Percentiles rank a stretch among this genome's conserved stretches.
These are phyloP conservation scores for Gavia stellata DNA, from an alignment of 2,113 vertebrate genomes.

Conservation along the genomic window DNA sequence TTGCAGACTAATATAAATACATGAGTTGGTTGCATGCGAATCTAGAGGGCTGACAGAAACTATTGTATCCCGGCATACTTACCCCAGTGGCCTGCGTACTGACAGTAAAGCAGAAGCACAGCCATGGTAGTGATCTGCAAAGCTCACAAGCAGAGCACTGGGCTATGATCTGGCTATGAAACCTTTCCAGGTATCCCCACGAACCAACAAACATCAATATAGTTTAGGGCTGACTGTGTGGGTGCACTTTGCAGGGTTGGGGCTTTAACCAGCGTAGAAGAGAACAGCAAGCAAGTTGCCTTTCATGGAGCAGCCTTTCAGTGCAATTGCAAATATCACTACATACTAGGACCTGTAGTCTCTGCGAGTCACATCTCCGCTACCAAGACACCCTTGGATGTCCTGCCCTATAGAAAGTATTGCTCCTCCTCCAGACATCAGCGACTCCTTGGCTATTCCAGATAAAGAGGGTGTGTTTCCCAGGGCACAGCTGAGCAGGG, in stretches of 20 bases:
- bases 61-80: neutral
- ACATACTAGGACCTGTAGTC: neutral
- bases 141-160: neutral
- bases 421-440: neutral
- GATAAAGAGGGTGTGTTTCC: neutral
- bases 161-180: neutral
- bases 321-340: neutral
- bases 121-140: neutral
- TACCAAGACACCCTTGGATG: neutral
- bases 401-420: neutral
- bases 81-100: neutral
- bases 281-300: neutral
- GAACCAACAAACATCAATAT: neutral
- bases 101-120: neutral
- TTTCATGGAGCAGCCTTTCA: neutral
- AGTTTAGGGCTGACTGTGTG: neutral
- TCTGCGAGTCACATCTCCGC: neutral
- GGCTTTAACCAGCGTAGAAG: neutral
- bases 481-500: neutral
- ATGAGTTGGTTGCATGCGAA: neutral
- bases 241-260: neutral
- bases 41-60: neutral
- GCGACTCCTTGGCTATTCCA: neutral
- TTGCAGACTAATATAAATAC: neutral
- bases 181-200: neutral